Conservation (phyloP, 1,140 invertebrate genomes). For the Platyscapa corneri region DNA sequence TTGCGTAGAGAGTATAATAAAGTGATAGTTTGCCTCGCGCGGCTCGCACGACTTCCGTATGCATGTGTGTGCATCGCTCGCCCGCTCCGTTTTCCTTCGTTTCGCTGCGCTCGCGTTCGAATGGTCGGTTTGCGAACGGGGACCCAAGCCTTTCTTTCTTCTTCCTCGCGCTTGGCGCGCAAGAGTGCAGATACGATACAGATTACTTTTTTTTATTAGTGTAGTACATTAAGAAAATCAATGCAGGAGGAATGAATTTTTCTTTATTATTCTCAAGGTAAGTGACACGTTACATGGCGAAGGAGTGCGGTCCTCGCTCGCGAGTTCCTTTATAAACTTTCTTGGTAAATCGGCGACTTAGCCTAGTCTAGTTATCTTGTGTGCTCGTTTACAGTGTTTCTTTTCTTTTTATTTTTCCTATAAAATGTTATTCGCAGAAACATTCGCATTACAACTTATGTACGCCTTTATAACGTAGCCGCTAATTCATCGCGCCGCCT, state of each 20-base stretch:
- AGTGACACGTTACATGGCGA: constrained; percentile 33
- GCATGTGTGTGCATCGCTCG: not conserved
- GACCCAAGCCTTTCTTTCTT: constrained; percentile 22
- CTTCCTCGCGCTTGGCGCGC: constrained; percentile 1
- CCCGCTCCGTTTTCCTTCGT: not conserved
- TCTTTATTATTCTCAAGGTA: constrained; percentile 34
- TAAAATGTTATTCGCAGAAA: constrained; percentile 40
- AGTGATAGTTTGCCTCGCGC: constrained; percentile 16
- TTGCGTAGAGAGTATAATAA: constrained; percentile 62
- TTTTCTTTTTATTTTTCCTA: constrained; percentile 21
- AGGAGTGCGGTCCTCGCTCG: constrained; percentile 35
- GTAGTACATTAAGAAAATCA: constrained; percentile 47
- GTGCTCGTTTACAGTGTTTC: constrained; percentile 28
- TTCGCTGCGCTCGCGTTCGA: not conserved
- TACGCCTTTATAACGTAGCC: constrained; percentile 6
- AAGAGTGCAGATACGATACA: constrained; percentile 42
- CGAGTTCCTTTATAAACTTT: constrained; percentile 33
- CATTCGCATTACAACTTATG: constrained; percentile 35
- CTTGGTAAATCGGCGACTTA: constrained; percentile 36
- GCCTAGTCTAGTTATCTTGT: constrained; percentile 20
- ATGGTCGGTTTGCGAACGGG: constrained; percentile 36
- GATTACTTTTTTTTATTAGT: constrained; percentile 39
- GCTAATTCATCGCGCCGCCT: not conserved
- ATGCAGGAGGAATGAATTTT: constrained; percentile 50
- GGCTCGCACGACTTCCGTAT: not conserved